Base-by-base conservation (phyloP, 2,797 vertebrate species). In the Megaceryle alcyon region DNA sequence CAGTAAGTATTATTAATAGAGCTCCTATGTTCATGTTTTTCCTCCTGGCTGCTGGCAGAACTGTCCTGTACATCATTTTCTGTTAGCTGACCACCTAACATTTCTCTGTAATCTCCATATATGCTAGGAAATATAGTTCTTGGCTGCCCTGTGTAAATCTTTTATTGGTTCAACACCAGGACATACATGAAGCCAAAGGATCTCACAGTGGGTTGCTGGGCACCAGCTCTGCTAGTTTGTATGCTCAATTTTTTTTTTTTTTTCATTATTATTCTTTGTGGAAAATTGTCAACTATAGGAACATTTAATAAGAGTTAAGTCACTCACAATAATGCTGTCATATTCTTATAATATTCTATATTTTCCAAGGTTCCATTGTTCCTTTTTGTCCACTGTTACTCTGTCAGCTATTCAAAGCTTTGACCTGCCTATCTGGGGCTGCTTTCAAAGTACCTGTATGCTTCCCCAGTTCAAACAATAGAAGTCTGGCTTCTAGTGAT, bases 11-110 rank as follows among this genome's bases (percentile, higher is more conserved):
- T 94, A 82, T 89, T 91, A 89, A 85, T 77, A 89, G 68, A 88
- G 31, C 7, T 87, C 39, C 23, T 43, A 53, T 65, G 12, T 23
- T 35, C 41, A 85, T 46, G 1, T 60, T 83, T 91, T 82, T 90
- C 68, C 68, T 89, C 84, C 68, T 90, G 77, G 29, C 35, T 94
- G 49, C 82, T 93, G 81, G 81, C 78, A 94, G 76, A 88, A 41
- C 33, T 86, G 51, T 77, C 56, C 68, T 85, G 61, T 26, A 31
- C 29, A 82, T 19, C 43, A 68, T 87, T 63, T 88, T 92, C 59
- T 92, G 69, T 96, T 95, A 95, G 66, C 43, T 92, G 70, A 76
- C 88, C 51, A 1, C 92, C 69, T 94, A 73, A 76, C 37, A 65
- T 72, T 83, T 88, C 70, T 92, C 66, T 83, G 49, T 60, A 72